Evolutionary conservation across 53 echinoderm and acorn worm species (phyloP).

Genomic region (Temnopleurus reevesii): DNA sequence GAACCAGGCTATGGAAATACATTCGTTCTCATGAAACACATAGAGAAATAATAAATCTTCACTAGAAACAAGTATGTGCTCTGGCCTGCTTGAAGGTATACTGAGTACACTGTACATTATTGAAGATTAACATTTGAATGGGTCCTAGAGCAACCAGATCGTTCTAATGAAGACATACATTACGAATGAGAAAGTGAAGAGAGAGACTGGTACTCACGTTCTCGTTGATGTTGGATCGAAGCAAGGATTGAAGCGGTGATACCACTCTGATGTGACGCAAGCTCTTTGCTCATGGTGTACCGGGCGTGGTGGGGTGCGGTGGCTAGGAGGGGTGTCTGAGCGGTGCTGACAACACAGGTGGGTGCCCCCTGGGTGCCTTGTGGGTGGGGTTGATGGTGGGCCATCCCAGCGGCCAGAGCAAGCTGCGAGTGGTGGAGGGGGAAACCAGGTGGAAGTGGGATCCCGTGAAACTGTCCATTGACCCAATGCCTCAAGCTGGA

Average conservation of each 20-base stretch:
- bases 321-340: constrained; percentile 73
- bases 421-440: constrained; percentile 60
- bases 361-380: constrained; percentile 62
- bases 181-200: no score
- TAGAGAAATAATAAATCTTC: no score
- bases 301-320: constrained; percentile 68
- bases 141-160: no score
- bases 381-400: constrained; percentile 40
- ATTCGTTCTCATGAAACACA: no score
- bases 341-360: constrained; percentile 75
- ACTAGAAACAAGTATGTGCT: no score
- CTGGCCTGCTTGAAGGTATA: no score
- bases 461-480: constrained; percentile 80
- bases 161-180: no score
- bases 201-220: constrained; percentile 47
- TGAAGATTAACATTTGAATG: no score
- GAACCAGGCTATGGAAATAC: no score
- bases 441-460: constrained; percentile 59
- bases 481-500: constrained; percentile 79
- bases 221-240: constrained; percentile 52
- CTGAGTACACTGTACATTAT: no score
- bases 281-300: constrained; percentile 55
- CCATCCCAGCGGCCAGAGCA: constrained; percentile 54
- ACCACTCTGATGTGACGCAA: constrained; percentile 50
- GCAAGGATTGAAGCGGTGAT: constrained; percentile 45